Conservation (phyloP, 2,113 vertebrate species). For the Mastomys coucha region DNA sequence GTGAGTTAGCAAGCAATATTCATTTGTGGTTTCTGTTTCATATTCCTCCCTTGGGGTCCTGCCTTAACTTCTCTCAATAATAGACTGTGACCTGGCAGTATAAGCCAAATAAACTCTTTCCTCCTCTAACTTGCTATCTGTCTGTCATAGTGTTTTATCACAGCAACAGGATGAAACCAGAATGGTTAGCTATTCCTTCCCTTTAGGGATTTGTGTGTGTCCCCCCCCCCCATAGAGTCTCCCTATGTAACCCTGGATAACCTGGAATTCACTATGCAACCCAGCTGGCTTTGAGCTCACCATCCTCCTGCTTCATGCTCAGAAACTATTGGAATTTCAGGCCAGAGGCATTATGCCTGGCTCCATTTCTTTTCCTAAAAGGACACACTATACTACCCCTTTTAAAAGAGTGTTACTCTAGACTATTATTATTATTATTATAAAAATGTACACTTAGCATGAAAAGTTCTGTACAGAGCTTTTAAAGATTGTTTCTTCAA, state of each 20-base stretch:
- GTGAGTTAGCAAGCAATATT: not conserved
- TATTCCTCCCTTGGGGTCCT: too few relatives aligned
- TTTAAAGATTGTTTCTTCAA: constrained; percentile 44
- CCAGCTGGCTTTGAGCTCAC: not conserved
- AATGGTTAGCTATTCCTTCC: not conserved
- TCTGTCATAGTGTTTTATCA: not conserved
- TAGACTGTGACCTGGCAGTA: not conserved
- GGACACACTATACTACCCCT: not conserved
- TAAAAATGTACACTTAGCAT: not conserved
- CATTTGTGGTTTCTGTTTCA: not conserved
- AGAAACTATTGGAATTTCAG: not conserved
- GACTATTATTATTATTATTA: not conserved
- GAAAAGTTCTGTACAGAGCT: not conserved
- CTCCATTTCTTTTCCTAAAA: constrained; percentile 12
- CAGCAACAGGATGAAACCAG: not conserved
- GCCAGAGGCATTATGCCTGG: not conserved
- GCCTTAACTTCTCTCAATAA: not conserved
- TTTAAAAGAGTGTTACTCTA: not conserved
- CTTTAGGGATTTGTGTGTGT: not conserved
- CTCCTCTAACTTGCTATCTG: not conserved
- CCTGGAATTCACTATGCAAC: not conserved
- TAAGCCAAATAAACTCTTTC: not conserved
- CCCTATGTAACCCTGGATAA: not conserved
- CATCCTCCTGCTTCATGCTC: not conserved
- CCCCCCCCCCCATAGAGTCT: not conserved